Base-by-base conservation (phyloP, 2,113 vertebrate species). In the Progne subis region DNA sequence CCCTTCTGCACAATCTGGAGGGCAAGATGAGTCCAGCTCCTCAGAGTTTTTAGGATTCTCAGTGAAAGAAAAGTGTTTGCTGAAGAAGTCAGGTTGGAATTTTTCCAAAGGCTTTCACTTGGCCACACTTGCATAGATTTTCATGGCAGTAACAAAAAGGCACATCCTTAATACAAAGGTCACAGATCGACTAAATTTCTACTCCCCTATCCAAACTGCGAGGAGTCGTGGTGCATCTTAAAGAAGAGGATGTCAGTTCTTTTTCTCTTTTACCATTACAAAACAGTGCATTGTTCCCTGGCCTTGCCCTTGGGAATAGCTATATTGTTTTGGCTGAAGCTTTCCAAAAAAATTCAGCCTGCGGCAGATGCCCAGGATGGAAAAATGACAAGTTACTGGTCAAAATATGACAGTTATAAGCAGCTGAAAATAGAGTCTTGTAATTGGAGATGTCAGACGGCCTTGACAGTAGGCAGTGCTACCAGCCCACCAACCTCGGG, bases 391-490 rank as follows among this genome's bases (percentile, higher is more conserved):
- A 93, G 93, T 83, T 94, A 90, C 88, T 96, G 95, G 95, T 96
- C 93, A 96, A 96, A 96, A 96, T 94, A 93, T 95, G 94, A 96
- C 93, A 95, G 94, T 96, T 96, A 93, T 94, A 97, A 96, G 79
- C 95, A 96, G 88, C 88, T 95, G 92, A 96, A 95, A 97, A 94
- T 95, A 94, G 85, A 96, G 41, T 39, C 68, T 53, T 88, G 82
- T 92, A 94, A 96, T 83, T 94, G 95, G 82, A 88, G 88, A 90
- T 92, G 95, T 95, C 95, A 95, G 92, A 90, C 2, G 3, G 86
- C 83, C 93, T 78, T 96, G 93, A 94, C 88, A 96, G 52, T 70
- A 95, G 84, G 71, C 82, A 92, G 75, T 56, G 87, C 85, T 90
- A 96, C 92, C 85, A 93, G 75, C 61, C 90, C 91, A 91, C 92